Evolutionary conservation across 1,140 invertebrate species (phyloP), one percentile per base, ranked within the genome.

Genomic region (Trichoplusia ni): DNA sequence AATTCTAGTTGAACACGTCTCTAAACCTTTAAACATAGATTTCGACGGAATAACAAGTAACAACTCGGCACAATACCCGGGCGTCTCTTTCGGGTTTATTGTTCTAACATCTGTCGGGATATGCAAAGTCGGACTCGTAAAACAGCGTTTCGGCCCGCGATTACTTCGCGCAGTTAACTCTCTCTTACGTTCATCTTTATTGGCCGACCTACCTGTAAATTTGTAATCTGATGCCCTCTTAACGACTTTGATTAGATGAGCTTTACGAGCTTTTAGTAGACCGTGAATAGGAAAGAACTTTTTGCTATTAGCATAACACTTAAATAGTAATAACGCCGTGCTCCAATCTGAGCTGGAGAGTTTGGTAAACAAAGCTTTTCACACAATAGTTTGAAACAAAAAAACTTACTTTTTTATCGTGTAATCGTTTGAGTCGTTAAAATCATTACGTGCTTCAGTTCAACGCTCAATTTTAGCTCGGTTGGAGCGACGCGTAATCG

Each of bases 91-190:
- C 67, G 66, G 71, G 75, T 85, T 86, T 84, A 84, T 82, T 81
- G 75, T 79, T 70, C 70, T 51, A 81, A 77, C 84, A 84, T 83
- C 79, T 83, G 84, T 82, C 64, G 77, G 75, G 72, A 77, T 82
- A 84, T 83, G 81, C 81, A 84, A 86, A 86, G 71, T 79, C 71
- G 47, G 71, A 68, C 59, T 79, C 81, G 69, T 84, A 86, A 84
- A 86, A 75, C 76, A 73, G 70, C 75, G 71, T 71, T 66, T 70
- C 71, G 70, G 64, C 67, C 79, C 69, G 71, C 80, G 74, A 77
- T 86, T 84, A 84, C 81, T 73, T 75, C 63, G 38, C 69, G 71
- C 78, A 75, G 75, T 81, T 77, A 82, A 84, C 77, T 81, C 79
- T 71, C 81, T 79, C 77, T 84, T 79, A 79, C 73, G 64, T 70